phyloP scores from a whole-genome alignment of 2,888 invertebrate genomes.

The Empis stercorea region DNA sequence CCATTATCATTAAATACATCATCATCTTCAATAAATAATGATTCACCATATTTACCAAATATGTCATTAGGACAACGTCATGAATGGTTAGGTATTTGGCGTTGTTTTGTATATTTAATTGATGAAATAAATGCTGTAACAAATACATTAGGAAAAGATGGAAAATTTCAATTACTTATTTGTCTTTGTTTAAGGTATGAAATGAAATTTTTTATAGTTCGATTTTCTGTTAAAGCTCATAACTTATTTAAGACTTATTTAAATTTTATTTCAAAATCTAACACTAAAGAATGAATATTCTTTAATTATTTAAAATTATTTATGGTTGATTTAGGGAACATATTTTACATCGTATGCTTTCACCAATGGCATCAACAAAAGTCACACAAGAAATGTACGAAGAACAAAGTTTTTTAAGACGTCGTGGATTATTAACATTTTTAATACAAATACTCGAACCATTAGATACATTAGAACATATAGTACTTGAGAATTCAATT shows the following conservation, averaged over 20 bases:
- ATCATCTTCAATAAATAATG: slow-evolving; percentile 27
- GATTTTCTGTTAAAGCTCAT: too few species aligned
- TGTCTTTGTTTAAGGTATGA: slow-evolving; percentile 79
- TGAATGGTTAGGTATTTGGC: slow-evolving; percentile 60
- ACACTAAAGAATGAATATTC: too few species aligned
- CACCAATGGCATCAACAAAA: slow-evolving; percentile 80
- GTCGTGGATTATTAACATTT: slow-evolving; percentile 72
- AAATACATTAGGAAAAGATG: slow-evolving; percentile 76
- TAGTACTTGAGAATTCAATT: slow-evolving; percentile 73
- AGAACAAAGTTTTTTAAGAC: slow-evolving; percentile 86
- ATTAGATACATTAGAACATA: slow-evolving; percentile 70
- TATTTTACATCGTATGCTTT: slow-evolving; percentile 78
- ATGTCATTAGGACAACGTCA: slow-evolving; percentile 33
- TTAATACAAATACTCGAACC: slow-evolving; percentile 82
- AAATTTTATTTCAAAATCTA: too few species aligned
- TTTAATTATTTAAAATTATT: too few species aligned
- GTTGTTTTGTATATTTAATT: slow-evolving; percentile 78
- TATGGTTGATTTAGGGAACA: slow-evolving; percentile 53
- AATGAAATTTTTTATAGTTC: neutral
- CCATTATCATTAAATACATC: neutral
- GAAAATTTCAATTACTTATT: slow-evolving; percentile 93
- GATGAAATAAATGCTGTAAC: slow-evolving; percentile 78
- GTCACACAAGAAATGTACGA: slow-evolving; percentile 92
- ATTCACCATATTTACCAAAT: slow-evolving; percentile 20
- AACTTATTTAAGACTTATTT: too few species aligned